Conservation (phyloP, 2,113 vertebrate genomes). For the Oryzias melastigma region DNA sequence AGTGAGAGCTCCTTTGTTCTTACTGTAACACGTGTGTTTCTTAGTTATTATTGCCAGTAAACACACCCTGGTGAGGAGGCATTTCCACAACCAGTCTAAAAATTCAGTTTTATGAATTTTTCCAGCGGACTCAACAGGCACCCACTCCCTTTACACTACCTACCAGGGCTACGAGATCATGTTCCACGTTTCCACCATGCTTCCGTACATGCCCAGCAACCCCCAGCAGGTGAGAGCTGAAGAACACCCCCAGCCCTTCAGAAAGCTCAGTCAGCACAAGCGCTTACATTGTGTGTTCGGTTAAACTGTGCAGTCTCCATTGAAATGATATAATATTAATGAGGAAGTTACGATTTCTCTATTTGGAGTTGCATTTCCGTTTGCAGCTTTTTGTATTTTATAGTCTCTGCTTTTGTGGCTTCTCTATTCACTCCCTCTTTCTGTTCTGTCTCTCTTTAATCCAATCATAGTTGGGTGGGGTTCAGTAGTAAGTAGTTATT, state of each 20-base stretch:
- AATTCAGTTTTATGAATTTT: not conserved
- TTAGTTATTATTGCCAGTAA: not conserved
- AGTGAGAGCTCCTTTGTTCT: constrained; percentile 68
- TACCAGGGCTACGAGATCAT: constrained; percentile 97
- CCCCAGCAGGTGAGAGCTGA: constrained; percentile 85
- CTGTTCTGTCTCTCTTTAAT: constrained; percentile 35
- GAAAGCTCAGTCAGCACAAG: too few species aligned
- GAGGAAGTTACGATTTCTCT: constrained; percentile 42
- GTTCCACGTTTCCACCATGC: constrained; percentile 97
- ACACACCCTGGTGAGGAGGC: not conserved
- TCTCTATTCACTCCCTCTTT: constrained; percentile 25
- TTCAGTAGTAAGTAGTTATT: constrained; percentile 44
- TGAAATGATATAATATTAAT: constrained; percentile 29
- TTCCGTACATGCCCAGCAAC: constrained; percentile 94
- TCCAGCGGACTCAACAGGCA: constrained; percentile 91
- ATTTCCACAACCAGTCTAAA: not conserved
- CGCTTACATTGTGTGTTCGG: too few species aligned
- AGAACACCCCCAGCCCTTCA: not conserved
- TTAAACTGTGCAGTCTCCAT: constrained; percentile 1
- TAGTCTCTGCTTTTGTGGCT: constrained; percentile 35
- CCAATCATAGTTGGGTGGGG: constrained; percentile 60
- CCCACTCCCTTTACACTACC: constrained; percentile 91
- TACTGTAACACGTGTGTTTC: not conserved
- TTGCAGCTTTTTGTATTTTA: constrained; percentile 44
- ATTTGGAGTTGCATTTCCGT: constrained; percentile 18